A percentile compares a stretch with the other conserved stretches of the same genome.
These are phyloP conservation scores for Athene cunicularia DNA, from an alignment of 2,113 vertebrate genomes.

Conservation along the genomic window DNA sequence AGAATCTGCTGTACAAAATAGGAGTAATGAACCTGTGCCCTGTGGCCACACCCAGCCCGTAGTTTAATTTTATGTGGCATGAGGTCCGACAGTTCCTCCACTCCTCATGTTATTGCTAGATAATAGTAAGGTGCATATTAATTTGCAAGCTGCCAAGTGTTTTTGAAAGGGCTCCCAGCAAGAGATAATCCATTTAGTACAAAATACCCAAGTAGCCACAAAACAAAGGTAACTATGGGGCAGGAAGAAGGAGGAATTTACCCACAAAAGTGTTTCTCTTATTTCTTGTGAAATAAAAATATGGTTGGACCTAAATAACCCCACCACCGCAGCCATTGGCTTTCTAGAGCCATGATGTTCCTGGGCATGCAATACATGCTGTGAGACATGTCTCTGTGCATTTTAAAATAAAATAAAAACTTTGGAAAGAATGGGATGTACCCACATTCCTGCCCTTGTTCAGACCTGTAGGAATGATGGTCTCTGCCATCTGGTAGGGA, in stretches of 20 bases:
- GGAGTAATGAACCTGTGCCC: not conserved
- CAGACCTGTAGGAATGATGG: not conserved
- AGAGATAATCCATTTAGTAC: not conserved
- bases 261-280: not conserved
- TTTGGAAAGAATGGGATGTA: not conserved
- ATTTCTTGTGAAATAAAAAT: not conserved
- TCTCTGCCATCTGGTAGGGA: rapidly evolving
- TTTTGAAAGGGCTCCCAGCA: not conserved
- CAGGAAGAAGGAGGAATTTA: not conserved
- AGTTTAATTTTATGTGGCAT: not conserved
- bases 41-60: rapidly evolving
- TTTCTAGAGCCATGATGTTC: not conserved
- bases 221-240: not conserved
- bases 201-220: not conserved
- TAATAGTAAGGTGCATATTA: not conserved
- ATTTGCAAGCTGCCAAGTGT: not conserved
- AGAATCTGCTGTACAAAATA: not conserved
- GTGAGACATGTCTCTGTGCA: rapidly evolving
- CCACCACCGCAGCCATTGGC: not conserved
- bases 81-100: not conserved
- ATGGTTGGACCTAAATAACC: not conserved
- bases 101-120: not conserved
- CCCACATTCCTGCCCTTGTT: not conserved
- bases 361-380: not conserved
- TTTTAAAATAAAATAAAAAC: not conserved